Evolutionary conservation across 35 echinoderm and acorn worm species (phyloP), one percentile per base, ranked within the genome.

Genomic region (Lytechinus pictus): DNA sequence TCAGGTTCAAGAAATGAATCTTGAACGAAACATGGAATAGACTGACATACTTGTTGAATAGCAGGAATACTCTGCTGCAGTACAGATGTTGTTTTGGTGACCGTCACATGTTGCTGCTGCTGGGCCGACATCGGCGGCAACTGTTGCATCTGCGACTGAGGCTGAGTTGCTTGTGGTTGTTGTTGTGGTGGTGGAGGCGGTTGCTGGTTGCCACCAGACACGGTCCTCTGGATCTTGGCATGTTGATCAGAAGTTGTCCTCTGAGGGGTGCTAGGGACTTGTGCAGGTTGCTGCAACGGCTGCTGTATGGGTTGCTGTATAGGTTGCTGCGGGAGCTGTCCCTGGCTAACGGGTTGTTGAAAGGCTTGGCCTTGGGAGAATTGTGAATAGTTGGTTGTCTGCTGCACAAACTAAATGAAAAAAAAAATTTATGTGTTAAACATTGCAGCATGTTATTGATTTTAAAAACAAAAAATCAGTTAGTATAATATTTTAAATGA

Each of bases 271-370:
- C 87, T 86, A 16, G 86, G 95, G 8, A 52, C 79, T 95, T 95
- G 95, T 6, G 52, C 14, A 28, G 79, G 52, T 89, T 95, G 95
- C 86, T 95, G 95, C 95, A 86, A 56, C 52, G 66, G 94, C 94
- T 95, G 95, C 51, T 89, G 95, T 28, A 56, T 9, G 9, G 72
- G 94, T 54, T 95, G 94, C 21, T 95, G 94, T 21, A 87, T 52
- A 28, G 79, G 95, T 5, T 95, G 95, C 56, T 95, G 94, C 55
- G 79, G 95, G 7, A 51, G 95, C 6, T 27, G 86, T 95, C 21
- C 61, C 86, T 87, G 95, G 44, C 28, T 44, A 27, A 28, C 79
- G 10, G 51, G 86, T 95, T 95, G 95, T 27, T 95, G 87, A 55
- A 28, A 86, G 16, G 95, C 55, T 27, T 86, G 95, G 2, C 86